A percentile compares a stretch with the other conserved stretches of the same genome.
Evolutionary conservation across 2,888 invertebrate species (phyloP).

Genomic region (Polydrusus cervinus): DNA sequence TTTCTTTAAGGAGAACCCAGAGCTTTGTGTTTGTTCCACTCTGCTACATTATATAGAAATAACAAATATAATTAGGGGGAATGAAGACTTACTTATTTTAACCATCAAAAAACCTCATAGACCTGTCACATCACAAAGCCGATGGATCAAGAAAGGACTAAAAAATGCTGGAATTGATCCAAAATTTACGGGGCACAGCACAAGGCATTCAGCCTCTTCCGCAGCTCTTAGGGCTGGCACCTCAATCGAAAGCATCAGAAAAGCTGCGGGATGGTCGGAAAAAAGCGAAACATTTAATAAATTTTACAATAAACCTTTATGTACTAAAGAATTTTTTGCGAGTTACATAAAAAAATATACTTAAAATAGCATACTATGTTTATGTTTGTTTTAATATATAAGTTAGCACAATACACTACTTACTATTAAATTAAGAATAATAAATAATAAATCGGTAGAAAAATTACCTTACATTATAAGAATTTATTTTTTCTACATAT

Average conservation of each 20-base stretch:
- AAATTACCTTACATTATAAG: too few species aligned
- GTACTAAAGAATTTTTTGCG: conserved; percentile 18
- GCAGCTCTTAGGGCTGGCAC: conserved; percentile 45
- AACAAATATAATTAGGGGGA: conserved; percentile 8
- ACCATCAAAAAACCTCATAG: conserved; percentile 50
- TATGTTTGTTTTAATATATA: too few species aligned
- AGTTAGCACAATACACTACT: too few species aligned
- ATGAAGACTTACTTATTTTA: conserved; percentile 31
- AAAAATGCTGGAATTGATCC: conserved; percentile 46
- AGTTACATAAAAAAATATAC: conserved; percentile 10
- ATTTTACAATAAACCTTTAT: conserved; percentile 50
- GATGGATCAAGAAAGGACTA: conserved; percentile 50
- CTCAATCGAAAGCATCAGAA: conserved; percentile 42
- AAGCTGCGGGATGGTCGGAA: conserved; percentile 48
- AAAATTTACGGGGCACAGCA: conserved; percentile 39
- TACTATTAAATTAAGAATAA: too few species aligned
- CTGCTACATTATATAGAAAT: conserved; percentile 9
- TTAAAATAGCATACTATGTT: too few species aligned
- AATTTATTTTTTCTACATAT: too few species aligned
- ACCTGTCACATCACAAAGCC: conserved; percentile 35
- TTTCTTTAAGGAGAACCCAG: too few species aligned
- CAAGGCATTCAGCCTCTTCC: conserved; percentile 54
- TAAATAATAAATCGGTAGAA: too few species aligned
- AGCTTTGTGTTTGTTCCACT: conserved; percentile 13
- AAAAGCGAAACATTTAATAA: conserved; percentile 41